A percentile compares a stretch with the other conserved stretches of the same genome.
These are phyloP conservation scores for Cyrtonyx montezumae DNA, from an alignment of 2,113 vertebrate species.

Conservation along the genomic window DNA sequence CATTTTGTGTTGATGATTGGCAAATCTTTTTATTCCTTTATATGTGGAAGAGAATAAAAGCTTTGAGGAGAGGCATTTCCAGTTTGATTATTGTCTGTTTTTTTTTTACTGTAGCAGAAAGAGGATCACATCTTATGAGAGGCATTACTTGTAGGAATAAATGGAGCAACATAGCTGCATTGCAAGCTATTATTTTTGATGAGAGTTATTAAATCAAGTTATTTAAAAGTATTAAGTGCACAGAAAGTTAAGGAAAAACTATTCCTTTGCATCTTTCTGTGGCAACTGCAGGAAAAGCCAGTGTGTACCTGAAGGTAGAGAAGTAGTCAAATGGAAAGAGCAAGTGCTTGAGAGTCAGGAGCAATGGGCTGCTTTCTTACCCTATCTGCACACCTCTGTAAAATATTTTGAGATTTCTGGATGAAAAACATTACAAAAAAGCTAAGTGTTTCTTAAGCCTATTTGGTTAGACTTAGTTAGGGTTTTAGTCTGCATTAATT, in stretches of 20 bases:
- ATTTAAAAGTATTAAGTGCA: neutral
- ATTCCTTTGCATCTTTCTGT: neutral
- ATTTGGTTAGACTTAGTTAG: neutral
- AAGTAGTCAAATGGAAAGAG: neutral
- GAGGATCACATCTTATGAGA: neutral
- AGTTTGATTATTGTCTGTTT: neutral
- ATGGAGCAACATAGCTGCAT: neutral
- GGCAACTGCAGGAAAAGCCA: neutral
- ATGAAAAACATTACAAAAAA: neutral
- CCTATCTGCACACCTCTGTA: neutral
- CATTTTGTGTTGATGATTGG: neutral
- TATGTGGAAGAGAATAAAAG: neutral
- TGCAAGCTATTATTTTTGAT: conserved; percentile 3
- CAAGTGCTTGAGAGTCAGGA: neutral
- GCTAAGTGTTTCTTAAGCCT: neutral
- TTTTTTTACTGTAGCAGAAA: neutral
- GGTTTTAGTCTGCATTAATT: neutral
- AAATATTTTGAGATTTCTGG: conserved; percentile 14
- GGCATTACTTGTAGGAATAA: neutral
- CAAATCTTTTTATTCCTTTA: conserved; percentile 14
- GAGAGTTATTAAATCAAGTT: neutral
- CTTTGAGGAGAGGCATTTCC: neutral
- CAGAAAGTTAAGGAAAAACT: neutral
- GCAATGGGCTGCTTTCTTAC: neutral
- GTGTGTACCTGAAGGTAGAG: neutral